Conservation (phyloP, 2,797 vertebrate genomes). For the Lutjanus campechanus region DNA sequence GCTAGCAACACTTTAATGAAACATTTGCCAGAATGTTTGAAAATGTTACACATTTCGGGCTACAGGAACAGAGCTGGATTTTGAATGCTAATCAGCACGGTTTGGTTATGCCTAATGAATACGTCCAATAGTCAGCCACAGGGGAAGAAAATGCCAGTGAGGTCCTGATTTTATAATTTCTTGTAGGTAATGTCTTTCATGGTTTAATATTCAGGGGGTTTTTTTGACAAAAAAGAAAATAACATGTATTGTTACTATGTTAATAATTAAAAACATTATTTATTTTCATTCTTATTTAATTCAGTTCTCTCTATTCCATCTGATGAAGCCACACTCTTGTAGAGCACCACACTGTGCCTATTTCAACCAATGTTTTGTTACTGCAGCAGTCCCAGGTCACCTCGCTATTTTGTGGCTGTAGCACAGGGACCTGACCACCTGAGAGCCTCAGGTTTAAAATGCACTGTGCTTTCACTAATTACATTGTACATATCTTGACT, state of each 20-base stretch:
- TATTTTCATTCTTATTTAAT: neutral
- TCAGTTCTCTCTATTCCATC: neutral
- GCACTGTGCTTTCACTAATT: neutral
- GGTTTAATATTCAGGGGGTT: neutral
- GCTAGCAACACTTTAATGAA: constrained; percentile 81
- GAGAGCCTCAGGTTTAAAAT: neutral
- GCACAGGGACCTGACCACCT: neutral
- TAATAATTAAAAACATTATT: neutral
- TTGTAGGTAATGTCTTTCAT: constrained; percentile 8
- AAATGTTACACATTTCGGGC: constrained; percentile 82
- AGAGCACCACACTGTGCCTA: neutral
- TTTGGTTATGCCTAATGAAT: constrained; percentile 65
- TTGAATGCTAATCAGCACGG: constrained; percentile 76
- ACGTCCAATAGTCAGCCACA: constrained; percentile 49
- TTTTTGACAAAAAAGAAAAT: neutral
- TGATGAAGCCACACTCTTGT: neutral
- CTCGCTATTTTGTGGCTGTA: neutral
- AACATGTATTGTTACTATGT: neutral
- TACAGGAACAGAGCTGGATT: constrained; percentile 62
- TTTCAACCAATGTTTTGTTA: neutral
- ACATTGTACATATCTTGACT: neutral
- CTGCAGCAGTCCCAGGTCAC: neutral
- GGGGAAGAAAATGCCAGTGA: constrained; percentile 40
- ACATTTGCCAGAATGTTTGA: constrained; percentile 82
- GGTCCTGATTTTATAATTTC: constrained; percentile 26